phyloP scores from a whole-genome alignment of 2,113 vertebrate genomes.

The Erythrocebus patas region DNA sequence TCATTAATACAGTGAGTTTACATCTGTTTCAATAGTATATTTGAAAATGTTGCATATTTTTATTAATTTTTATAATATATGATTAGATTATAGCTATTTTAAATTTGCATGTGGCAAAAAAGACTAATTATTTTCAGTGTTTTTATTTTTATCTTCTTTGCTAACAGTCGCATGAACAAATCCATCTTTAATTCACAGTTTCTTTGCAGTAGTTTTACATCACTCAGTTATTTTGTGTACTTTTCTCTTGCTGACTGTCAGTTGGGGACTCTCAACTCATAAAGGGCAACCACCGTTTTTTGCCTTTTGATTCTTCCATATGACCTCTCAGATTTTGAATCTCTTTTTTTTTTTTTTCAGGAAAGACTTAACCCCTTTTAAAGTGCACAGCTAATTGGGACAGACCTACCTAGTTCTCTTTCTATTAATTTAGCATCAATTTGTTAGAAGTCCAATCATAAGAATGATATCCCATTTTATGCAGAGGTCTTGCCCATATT shows the following conservation, averaged over 20 bases:
- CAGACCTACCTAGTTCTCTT: rapidly evolving
- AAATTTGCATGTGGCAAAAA: not conserved
- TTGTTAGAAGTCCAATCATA: not conserved
- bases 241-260: not conserved
- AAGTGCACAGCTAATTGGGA: not conserved
- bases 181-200: not conserved
- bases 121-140: not conserved
- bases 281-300: not conserved
- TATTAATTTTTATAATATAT: not conserved
- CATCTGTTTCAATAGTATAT: not conserved
- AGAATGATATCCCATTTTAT: not conserved
- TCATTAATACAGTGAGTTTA: not conserved
- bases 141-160: not conserved
- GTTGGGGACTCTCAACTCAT: not conserved
- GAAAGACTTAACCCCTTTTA: not conserved
- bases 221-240: not conserved
- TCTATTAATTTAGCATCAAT: not conserved
- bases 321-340: not conserved
- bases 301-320: not conserved
- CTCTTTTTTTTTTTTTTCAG: not conserved
- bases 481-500: not conserved
- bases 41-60: not conserved
- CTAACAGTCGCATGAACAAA: not conserved
- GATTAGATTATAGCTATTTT: not conserved
- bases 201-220: not conserved